Base-by-base conservation (phyloP, 2,888 invertebrate genomes). In the Pheosia tremula region DNA sequence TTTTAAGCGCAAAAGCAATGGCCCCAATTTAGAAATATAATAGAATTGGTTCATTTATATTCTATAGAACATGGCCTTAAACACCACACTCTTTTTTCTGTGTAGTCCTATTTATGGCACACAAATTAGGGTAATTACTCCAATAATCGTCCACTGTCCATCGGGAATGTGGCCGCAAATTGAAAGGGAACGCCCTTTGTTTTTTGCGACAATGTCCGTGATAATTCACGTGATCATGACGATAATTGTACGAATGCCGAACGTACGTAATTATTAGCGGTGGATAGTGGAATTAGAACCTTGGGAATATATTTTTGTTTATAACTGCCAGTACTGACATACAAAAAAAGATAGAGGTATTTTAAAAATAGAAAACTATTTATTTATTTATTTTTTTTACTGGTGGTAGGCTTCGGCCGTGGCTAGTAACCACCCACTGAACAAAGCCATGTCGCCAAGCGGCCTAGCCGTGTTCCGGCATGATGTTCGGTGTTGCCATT, bases 61-160 rank as follows among this genome's bases (percentile, higher is more conserved):
- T 10, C 11, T 5, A 47, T n/a, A n/a, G n/a, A 11, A 47, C 47
- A 63, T 57, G 50, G 13, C 64, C 66, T 72, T 75, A 67, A 70
- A 58, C 8, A 56, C 9, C 11, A 57, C 37, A 57, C 59, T 45
- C 61, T 63, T 62, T 47, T 61, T 62, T 57, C 61, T 39, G 64
- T 72, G 71, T 63, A 60, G 58, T 56, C 58, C 66, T 69, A 69
- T 75, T 79, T 72, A 67, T 60, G 65, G 66, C 56, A 59, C 62
- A 64, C 38, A 62, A 77, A 77, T 80, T 75, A 78, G 74, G 70
- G 72, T 77, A 80, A 79, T 81, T 77, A 75, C 59, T 58, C 66
- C 67, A 69, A 74, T 76, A 75, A 75, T 70, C 62, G 71, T 62
- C 60, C 54, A n/a, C 43, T 61, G 58, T 53, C 72, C 66, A 63